Percentiles rank a stretch among this genome's conserved stretches.
These are phyloP conservation scores for Clusia tigrina DNA, from an alignment of 2,888 invertebrate species.

Conservation along the genomic window DNA sequence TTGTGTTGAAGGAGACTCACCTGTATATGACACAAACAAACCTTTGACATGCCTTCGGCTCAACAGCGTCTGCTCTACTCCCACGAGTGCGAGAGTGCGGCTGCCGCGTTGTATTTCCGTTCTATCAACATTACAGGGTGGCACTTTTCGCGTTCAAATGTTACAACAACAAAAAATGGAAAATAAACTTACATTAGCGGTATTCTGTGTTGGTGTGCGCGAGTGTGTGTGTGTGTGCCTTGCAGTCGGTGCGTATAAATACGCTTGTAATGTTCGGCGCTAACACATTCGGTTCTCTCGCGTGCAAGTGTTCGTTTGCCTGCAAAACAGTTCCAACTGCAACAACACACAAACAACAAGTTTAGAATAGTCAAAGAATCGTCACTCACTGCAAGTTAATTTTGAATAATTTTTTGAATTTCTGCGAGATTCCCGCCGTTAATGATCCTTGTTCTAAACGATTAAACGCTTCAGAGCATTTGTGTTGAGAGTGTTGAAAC, in stretches of 20 bases:
- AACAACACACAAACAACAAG: background rate
- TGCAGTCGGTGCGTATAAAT: background rate
- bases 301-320: background rate
- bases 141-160: no score
- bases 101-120: no score
- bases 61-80: no score
- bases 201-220: background rate
- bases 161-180: no score
- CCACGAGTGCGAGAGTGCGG: no score
- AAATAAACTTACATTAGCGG: no score
- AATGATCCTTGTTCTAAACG: no score
- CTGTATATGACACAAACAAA: no score
- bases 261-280: background rate
- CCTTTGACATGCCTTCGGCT: no score
- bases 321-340: background rate
- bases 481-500: background rate
- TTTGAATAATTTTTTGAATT: background rate
- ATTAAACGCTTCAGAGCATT: background rate
- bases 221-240: background rate
- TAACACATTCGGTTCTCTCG: background rate
- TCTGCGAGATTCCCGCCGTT: background rate
- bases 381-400: background rate
- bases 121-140: no score
- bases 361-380: background rate
- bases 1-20: no score